phyloP scores from a whole-genome alignment of 2,113 vertebrate species.

The Arothron firmamentum region DNA sequence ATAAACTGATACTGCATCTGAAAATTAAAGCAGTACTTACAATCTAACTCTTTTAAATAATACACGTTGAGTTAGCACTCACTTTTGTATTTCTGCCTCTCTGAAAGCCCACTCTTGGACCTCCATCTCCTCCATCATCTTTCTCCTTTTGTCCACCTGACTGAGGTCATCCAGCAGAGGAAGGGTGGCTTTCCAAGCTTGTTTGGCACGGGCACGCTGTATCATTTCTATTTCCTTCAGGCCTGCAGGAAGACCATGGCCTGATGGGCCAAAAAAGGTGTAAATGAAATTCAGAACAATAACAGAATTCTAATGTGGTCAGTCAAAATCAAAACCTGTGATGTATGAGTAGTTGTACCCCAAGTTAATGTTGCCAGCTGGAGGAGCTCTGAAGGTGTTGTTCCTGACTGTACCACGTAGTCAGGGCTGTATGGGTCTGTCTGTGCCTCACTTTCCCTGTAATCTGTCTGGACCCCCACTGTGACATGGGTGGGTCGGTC shows the following conservation, averaged over 20 bases:
- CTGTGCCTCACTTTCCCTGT: slow-evolving; percentile 89
- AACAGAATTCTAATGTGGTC: background rate
- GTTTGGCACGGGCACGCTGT: slow-evolving; percentile 80
- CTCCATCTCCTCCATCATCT: slow-evolving; percentile 90
- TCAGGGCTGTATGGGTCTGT: slow-evolving; percentile 90
- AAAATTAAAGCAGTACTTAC: no score
- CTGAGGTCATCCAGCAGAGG: slow-evolving; percentile 74
- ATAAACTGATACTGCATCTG: no score
- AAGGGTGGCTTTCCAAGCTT: slow-evolving; percentile 83
- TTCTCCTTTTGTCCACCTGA: slow-evolving; percentile 78
- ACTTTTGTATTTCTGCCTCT: slow-evolving; percentile 90
- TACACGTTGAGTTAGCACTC: slow-evolving; percentile 23
- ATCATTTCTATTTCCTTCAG: slow-evolving; percentile 89
- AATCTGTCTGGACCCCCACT: slow-evolving; percentile 88
- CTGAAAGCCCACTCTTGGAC: slow-evolving; percentile 90
- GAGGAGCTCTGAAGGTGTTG: slow-evolving; percentile 84
- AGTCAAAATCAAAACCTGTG: background rate
- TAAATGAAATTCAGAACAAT: background rate
- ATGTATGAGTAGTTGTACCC: slow-evolving; percentile 70
- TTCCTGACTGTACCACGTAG: slow-evolving; percentile 74
- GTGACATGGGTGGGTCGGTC: slow-evolving; percentile 58
- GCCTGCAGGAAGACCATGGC: slow-evolving; percentile 87
- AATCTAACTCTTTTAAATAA: no score
- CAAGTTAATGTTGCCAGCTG: slow-evolving; percentile 83
- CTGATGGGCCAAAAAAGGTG: slow-evolving; percentile 58